Conservation (phyloP, 2,797 vertebrate species). For the Gymnothorax reevesii region DNA sequence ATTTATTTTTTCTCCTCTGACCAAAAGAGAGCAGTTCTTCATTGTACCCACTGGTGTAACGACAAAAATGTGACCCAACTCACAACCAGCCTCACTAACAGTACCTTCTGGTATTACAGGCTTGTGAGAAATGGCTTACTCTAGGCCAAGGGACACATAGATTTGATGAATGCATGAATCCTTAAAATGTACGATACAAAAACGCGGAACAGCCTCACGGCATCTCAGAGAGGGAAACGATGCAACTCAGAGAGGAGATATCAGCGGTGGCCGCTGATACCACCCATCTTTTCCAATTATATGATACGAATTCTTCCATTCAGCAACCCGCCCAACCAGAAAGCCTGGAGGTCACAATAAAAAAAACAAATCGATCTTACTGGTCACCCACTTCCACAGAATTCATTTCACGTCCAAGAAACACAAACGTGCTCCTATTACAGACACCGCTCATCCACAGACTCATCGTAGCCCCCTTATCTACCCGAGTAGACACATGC, state of each 20-base stretch:
- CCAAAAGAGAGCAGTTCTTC: neutral
- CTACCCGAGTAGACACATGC: neutral
- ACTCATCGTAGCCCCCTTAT: neutral
- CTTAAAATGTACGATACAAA: neutral
- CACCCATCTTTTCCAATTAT: conserved; percentile 14
- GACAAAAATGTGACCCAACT: conserved; percentile 4
- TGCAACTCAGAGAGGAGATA: neutral
- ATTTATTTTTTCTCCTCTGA: neutral
- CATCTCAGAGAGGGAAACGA: neutral
- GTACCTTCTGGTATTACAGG: neutral
- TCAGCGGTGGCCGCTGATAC: neutral
- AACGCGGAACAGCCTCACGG: neutral
- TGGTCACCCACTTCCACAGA: neutral
- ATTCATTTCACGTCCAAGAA: neutral
- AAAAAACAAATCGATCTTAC: neutral
- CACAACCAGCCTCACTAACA: neutral
- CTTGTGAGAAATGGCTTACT: neutral
- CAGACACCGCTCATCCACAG: neutral
- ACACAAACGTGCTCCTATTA: neutral
- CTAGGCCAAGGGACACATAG: neutral
- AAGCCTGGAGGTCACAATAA: neutral
- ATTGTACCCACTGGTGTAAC: neutral
- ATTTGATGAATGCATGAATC: neutral
- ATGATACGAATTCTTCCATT: conserved; percentile 21
- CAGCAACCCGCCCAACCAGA: conserved; percentile 2